These are phyloP conservation scores for Oasisia sp. DNA, from an alignment of 2,888 invertebrate genomes.

Conservation along the genomic window DNA sequence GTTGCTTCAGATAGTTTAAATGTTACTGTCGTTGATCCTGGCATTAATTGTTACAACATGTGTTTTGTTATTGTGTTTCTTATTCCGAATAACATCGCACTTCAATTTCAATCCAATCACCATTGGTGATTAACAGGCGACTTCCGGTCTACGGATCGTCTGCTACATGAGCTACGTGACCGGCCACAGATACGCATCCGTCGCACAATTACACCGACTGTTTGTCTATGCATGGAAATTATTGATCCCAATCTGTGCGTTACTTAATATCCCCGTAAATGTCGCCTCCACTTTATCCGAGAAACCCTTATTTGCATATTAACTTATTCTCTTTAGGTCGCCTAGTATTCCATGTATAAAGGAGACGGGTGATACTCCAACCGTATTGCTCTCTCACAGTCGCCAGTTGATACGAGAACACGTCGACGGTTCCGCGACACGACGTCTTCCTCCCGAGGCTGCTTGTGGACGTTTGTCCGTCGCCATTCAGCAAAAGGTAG, in stretches of 20 bases:
- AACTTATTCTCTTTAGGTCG: background rate
- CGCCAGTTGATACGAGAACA: background rate
- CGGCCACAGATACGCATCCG: background rate
- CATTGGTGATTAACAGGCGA: background rate
- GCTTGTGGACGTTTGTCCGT: background rate
- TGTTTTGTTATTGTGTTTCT: background rate
- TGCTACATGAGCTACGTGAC: background rate
- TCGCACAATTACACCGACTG: background rate
- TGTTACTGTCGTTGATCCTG: no score
- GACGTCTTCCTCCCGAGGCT: background rate
- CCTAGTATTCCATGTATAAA: background rate
- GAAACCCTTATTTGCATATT: conserved; percentile 11
- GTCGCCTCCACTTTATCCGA: conserved; percentile 17
- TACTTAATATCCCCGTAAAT: conserved; percentile 8
- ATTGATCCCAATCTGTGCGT: conserved; percentile 12
- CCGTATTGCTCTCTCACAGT: background rate
- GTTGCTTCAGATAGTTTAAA: no score
- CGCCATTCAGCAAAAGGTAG: background rate
- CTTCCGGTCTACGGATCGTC: background rate
- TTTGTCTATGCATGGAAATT: conserved; percentile 9
- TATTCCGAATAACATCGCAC: background rate
- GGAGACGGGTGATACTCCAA: background rate
- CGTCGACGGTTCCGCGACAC: background rate
- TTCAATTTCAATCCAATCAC: background rate
- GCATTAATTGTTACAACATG: no score